phyloP scores from a whole-genome alignment of 2,113 vertebrate genomes.

The Struthio camelus region DNA sequence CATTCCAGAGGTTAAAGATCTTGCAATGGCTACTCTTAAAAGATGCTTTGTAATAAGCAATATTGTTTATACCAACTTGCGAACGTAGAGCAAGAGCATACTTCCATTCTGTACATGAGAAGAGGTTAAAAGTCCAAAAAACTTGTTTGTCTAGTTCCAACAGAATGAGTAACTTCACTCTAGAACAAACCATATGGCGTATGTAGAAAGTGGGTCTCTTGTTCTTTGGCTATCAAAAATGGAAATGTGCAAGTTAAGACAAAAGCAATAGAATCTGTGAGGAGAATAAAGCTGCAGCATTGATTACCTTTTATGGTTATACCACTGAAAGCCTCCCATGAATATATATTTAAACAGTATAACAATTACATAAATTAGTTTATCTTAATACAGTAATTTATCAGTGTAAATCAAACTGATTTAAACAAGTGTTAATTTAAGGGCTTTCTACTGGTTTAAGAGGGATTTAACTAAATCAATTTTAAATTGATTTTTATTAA shows the following conservation, averaged over 20 bases:
- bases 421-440: not conserved
- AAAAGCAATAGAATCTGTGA: not conserved
- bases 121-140: not conserved
- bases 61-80: not conserved
- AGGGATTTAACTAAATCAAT: not conserved
- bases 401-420: not conserved
- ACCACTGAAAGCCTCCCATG: not conserved
- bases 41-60: not conserved
- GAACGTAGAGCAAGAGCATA: rapidly evolving
- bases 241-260: not conserved
- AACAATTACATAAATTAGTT: not conserved
- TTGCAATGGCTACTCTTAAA: not conserved
- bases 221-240: not conserved
- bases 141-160: not conserved
- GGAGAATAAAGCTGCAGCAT: not conserved
- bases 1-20: not conserved
- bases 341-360: not conserved
- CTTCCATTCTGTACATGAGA: not conserved
- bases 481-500: not conserved
- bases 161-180: not conserved
- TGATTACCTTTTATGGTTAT: not conserved
- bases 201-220: not conserved
- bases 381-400: not conserved
- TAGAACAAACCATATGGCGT: not conserved
- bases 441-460: too few species aligned